Evolutionary conservation across 2,797 vertebrate species (phyloP), one percentile per base, ranked within the genome.

Genomic region (Pangasius djambal): DNA sequence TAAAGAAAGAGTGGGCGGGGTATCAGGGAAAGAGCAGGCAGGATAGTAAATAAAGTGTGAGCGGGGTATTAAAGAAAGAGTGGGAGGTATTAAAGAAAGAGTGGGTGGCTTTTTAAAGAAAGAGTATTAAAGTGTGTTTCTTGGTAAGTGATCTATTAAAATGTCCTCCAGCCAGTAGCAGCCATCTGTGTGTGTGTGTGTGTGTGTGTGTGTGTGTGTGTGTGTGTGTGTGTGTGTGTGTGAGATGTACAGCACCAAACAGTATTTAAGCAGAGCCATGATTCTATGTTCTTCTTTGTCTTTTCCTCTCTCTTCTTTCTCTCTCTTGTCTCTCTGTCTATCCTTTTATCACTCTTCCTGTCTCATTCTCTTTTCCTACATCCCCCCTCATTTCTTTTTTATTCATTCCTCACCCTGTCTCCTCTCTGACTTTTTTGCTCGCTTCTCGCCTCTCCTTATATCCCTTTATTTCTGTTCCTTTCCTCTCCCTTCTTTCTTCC

Each of bases 401-500:
- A 44, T 25, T 44, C 37, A 44, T 25, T 48, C 10, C 6, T 48
- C 72, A 48, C 20, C 97, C 93, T 94, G 6, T 25, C 69, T 37
- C 20, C 34, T 70, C 69, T 48, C 40, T 48, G 5, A 13, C 72
- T 8, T 31, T 37, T 16, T 18, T n/a, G 25, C 22, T 28, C 25
- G 25, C 22, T 37, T 37, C 40, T 78, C 37, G 12, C 37, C 12
- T 74, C 70, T 93, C 74, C 55, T 83, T 59, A 10, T 95, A 79
- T 88, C 79, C 90, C 88, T 92, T 83, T 85, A 89, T 83, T 89
- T 89, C 86, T 65, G 57, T 83, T 65, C 67, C 89, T 87, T 91
- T 93, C 91, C 89, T 79, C 90, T 95, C 96, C 95, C 94, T 97
- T 97, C 94, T 97, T 92, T 94, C 93, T 95, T 94, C 90, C 88